Percentiles rank a stretch among this genome's conserved stretches.
Conservation (phyloP, 2,888 invertebrate species). For the Nycteola revayana region DNA sequence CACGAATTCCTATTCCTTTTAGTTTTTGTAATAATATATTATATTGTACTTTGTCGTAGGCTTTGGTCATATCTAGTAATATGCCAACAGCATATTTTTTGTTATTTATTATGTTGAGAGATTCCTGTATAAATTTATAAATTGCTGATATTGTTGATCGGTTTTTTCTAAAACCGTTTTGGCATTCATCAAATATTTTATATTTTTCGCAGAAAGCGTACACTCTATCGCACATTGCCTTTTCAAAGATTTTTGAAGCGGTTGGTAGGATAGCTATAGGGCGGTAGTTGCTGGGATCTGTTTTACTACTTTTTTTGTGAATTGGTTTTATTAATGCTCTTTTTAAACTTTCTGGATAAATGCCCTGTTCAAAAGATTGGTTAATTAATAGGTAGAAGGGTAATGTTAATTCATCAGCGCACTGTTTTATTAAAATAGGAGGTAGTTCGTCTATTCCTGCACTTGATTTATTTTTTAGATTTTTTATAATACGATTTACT, state of each 20-base stretch:
- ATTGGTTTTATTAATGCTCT: too few species aligned
- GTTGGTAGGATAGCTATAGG: conserved; percentile 15
- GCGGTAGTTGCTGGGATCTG: too few species aligned
- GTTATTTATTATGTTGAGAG: background rate
- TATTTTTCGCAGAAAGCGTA: conserved; percentile 6
- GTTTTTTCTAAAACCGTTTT: conserved; percentile 7
- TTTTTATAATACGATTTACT: too few species aligned
- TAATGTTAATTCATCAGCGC: too few species aligned
- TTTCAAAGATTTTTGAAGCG: conserved; percentile 9
- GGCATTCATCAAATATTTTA: conserved; percentile 4
- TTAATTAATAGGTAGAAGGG: too few species aligned
- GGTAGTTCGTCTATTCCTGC: too few species aligned
- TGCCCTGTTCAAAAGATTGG: too few species aligned
- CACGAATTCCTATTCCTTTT: background rate
- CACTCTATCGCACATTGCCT: conserved; percentile 4
- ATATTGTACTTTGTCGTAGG: background rate
- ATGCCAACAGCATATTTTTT: background rate
- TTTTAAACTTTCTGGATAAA: too few species aligned
- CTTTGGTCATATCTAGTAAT: conserved; percentile 3
- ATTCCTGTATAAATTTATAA: conserved; percentile 1
- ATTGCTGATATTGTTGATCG: background rate
- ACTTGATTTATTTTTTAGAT: too few species aligned
- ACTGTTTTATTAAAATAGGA: too few species aligned
- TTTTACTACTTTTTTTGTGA: too few species aligned
- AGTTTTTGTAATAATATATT: conserved; percentile 1